Evolutionary conservation across 1,140 invertebrate genomes (phyloP), one percentile per base, ranked within the genome.

Genomic region (Lepidurus packardi): DNA sequence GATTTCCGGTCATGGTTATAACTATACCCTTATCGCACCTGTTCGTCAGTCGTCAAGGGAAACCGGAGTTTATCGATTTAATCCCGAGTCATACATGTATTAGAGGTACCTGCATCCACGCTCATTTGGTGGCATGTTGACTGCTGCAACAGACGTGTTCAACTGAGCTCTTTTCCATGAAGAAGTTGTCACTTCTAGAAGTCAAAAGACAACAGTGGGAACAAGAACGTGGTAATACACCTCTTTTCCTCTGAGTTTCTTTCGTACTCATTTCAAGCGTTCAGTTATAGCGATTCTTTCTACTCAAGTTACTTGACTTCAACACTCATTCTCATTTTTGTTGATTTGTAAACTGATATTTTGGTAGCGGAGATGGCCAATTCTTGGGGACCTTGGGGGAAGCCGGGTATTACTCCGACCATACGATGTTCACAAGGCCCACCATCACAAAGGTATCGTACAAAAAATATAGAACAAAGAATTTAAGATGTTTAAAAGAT

Each of bases 151-250:
- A 8, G 43, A 41, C 65, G 21, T 53, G n/a, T 21, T 45, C 41
- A 76, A 13, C 25, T 47, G n/a, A 8, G 43, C 43, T 47, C 34
- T 43, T 42, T 42, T 43, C 8, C 74, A 78, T 78, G 78, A 43
- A 74, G 73, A 78, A 74, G 13, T 74, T 74, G 21, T 78, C 78
- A 10, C 44, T 78, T 25, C 34, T 78, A 45, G 78, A 78, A 75
- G 16, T 43, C 1, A 78, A 78, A 47, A 43, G 73, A 43, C 73
- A 74, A 45, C 78, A 78, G 43, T 78, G 78, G 78, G 78, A 42
- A 16, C 34, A 43, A 34, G 78, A 78, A 78, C 65, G 73, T 75
- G 78, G 78, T 75, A 75, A 78, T 43, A 24, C 43, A 73, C 44
- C 34, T n/a, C 45, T 7, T 24, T 73, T 45, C 42, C 21, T 78